Evolutionary conservation across 2,888 invertebrate species (phyloP).

Genomic region (Lycocerus yunnanus): DNA sequence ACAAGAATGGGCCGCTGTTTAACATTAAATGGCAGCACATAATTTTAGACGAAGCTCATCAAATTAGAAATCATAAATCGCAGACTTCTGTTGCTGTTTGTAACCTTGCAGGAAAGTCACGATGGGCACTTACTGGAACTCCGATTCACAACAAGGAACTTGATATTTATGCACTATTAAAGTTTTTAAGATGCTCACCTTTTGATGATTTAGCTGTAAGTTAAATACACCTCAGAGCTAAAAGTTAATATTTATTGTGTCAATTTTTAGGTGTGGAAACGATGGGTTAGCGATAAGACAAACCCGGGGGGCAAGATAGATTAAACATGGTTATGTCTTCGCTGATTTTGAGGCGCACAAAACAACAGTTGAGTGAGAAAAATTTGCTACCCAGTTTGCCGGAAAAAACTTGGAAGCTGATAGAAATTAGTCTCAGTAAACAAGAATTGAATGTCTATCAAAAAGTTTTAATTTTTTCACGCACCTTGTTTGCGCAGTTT

Average conservation of each 20-base stretch:
- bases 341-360: constrained; percentile 86
- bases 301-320: constrained; percentile 77
- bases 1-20: constrained; percentile 64
- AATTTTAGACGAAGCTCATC: constrained; percentile 93
- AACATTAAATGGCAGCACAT: constrained; percentile 82
- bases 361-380: constrained; percentile 71
- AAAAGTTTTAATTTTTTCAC: constrained; percentile 72
- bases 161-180: constrained; percentile 78
- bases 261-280: constrained; percentile 78
- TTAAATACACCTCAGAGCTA: constrained; percentile 23
- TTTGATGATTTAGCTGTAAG: constrained; percentile 80
- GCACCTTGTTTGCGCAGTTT: constrained; percentile 76
- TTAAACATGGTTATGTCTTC: constrained; percentile 85
- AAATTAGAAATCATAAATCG: constrained; percentile 86
- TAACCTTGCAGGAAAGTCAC: constrained; percentile 62
- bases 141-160: constrained; percentile 93
- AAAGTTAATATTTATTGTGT: background rate
- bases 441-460: constrained; percentile 81
- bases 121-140: constrained; percentile 92
- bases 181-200: constrained; percentile 84
- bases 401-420: constrained; percentile 60
- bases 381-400: constrained; percentile 70
- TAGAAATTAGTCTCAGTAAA: constrained; percentile 66
- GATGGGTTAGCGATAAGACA: constrained; percentile 87
- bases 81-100: constrained; percentile 74